Percentiles rank a stretch among this genome's conserved stretches.
Conservation (phyloP, 1,140 invertebrate species). For the Carcinoscorpius rotundicauda region DNA sequence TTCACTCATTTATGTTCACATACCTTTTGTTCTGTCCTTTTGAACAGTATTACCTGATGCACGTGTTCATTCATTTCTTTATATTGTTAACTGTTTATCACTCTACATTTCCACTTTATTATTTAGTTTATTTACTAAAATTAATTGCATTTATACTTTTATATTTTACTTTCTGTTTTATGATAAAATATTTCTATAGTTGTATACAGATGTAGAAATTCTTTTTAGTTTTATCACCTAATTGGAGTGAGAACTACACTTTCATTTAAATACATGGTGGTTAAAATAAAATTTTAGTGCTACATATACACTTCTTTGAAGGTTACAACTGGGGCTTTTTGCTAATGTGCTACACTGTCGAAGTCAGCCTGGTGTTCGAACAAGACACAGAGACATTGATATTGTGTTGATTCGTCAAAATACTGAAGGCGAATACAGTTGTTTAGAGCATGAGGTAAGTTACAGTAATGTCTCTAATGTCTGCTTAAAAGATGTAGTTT, state of each 20-base stretch:
- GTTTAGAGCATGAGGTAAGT: conserved; percentile 83
- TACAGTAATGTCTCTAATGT: neutral
- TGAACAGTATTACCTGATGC: neutral
- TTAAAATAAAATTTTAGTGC: conserved; percentile 15
- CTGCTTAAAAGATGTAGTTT: too few relatives aligned
- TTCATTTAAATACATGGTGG: neutral
- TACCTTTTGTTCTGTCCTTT: neutral
- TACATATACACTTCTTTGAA: conserved; percentile 40
- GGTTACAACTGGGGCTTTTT: conserved; percentile 72
- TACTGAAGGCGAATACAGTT: conserved; percentile 80
- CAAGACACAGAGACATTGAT: conserved; percentile 83
- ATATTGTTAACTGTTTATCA: too few relatives aligned
- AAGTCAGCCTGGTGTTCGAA: conserved; percentile 73
- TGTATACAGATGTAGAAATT: too few relatives aligned
- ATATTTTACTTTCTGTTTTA: neutral
- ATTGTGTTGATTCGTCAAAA: conserved; percentile 91
- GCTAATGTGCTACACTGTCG: conserved; percentile 93
- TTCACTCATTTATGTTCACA: neutral
- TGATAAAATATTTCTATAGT: neutral
- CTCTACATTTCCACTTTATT: too few relatives aligned
- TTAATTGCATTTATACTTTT: too few relatives aligned
- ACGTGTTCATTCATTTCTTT: too few relatives aligned
- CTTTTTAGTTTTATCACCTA: too few relatives aligned
- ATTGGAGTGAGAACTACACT: neutral
- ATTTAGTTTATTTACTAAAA: too few relatives aligned